Percentiles rank a stretch among this genome's conserved stretches.
These are phyloP conservation scores for Hemaris fuciformis DNA, from an alignment of 2,888 invertebrate genomes.

Conservation along the genomic window DNA sequence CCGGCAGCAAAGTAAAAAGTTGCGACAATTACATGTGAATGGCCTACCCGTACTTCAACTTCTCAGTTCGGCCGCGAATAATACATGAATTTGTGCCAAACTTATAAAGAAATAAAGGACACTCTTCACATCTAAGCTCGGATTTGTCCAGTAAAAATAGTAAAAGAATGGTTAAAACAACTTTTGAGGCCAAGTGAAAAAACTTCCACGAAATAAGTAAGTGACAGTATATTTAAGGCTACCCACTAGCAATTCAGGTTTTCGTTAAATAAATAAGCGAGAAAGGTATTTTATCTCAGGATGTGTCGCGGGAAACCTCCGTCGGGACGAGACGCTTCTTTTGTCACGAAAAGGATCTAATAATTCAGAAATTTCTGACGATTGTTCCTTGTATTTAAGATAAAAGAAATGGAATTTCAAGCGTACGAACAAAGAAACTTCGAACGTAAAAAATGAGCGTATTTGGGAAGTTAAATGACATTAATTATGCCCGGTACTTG, in stretches of 20 bases:
- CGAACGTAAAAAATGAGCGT: neutral
- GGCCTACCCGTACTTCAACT: neutral
- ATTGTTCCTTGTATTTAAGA: neutral
- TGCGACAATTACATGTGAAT: conserved; percentile 1
- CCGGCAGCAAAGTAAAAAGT: conserved; percentile 8
- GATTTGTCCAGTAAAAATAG: neutral
- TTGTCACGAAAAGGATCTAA: neutral
- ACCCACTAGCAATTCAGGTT: neutral
- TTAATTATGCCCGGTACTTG: neutral
- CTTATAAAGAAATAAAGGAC: neutral
- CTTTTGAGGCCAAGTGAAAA: too few species aligned
- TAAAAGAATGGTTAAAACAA: neutral
- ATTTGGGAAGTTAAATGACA: neutral
- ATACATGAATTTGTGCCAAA: neutral
- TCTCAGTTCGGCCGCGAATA: neutral
- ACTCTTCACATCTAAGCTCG: neutral
- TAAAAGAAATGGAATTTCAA: neutral
- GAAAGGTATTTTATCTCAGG: neutral
- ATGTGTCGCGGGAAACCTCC: neutral
- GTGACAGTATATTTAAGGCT: neutral
- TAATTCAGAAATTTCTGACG: neutral
- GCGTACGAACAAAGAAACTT: neutral
- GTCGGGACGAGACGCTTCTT: neutral
- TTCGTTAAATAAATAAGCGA: neutral
- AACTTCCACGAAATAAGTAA: neutral